These are phyloP conservation scores for Chelonus formosanus DNA, from an alignment of 2,888 invertebrate species.

Conservation along the genomic window DNA sequence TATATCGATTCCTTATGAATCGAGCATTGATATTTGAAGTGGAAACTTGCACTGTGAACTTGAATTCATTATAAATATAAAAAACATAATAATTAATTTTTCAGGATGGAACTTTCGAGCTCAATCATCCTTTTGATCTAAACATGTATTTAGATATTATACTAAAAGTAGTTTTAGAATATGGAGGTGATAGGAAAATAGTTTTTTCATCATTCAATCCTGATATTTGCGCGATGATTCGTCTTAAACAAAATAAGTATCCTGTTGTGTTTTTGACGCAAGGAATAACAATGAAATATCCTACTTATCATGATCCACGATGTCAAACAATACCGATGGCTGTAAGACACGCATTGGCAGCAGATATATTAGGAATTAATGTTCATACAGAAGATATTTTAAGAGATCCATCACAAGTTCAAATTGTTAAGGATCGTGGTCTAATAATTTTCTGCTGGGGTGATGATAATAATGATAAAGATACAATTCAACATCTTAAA, in stretches of 20 bases:
- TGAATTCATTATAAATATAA: no score
- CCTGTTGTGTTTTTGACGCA: slow-evolving; percentile 95
- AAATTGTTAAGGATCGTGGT: slow-evolving; percentile 80
- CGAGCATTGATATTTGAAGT: no score
- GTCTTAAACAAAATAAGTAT: slow-evolving; percentile 95
- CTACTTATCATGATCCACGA: slow-evolving; percentile 84
- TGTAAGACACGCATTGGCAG: slow-evolving; percentile 81
- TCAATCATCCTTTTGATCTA: slow-evolving; percentile 88
- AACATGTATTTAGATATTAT: slow-evolving; percentile 92
- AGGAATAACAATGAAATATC: slow-evolving; percentile 76
- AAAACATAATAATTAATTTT: background rate
- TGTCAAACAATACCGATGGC: slow-evolving; percentile 84
- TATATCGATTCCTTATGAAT: no score
- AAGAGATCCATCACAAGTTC: slow-evolving; percentile 82
- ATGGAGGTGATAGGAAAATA: slow-evolving; percentile 83
- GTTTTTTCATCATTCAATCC: slow-evolving; percentile 97
- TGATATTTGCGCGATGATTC: slow-evolving; percentile 92
- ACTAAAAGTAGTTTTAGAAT: slow-evolving; percentile 81
- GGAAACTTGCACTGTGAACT: no score
- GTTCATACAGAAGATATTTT: slow-evolving; percentile 93
- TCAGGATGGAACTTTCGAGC: slow-evolving; percentile 84
- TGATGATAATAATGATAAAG: slow-evolving; percentile 90
- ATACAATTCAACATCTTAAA: slow-evolving; percentile 85
- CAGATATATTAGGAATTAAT: slow-evolving; percentile 87
- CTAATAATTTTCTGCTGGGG: slow-evolving; percentile 97